phyloP scores from a whole-genome alignment of 2,888 invertebrate species.

The Zhuqinia jingwanae region DNA sequence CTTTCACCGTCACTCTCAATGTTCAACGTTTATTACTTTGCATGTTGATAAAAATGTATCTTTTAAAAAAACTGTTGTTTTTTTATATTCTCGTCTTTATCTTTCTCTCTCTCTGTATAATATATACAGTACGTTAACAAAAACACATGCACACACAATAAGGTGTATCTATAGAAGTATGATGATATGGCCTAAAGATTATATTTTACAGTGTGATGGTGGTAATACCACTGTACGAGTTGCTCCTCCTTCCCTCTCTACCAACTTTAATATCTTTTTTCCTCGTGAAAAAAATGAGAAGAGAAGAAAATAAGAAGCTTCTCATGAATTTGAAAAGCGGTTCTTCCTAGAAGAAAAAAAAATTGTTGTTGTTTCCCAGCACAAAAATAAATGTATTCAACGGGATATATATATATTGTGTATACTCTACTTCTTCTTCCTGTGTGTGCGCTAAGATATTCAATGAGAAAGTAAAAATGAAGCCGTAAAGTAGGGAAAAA shows the following conservation, averaged over 20 bases:
- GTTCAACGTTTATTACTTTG: not conserved
- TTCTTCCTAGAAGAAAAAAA: not conserved
- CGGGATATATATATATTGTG: too few relatives aligned
- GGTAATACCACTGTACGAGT: not conserved
- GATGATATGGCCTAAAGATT: too few relatives aligned
- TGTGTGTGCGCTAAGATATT: too few relatives aligned
- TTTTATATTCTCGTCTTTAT: not conserved
- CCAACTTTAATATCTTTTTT: not conserved
- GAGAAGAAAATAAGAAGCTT: constrained; percentile 38
- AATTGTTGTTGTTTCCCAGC: constrained; percentile 35
- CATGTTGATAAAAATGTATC: constrained; percentile 38
- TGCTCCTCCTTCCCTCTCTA: not conserved
- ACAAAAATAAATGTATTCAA: too few relatives aligned
- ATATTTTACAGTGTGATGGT: too few relatives aligned
- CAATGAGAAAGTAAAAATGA: too few relatives aligned
- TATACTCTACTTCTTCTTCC: too few relatives aligned
- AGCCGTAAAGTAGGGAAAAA: too few relatives aligned
- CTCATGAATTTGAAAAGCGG: constrained; percentile 63
- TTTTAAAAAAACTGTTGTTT: too few relatives aligned
- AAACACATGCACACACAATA: too few relatives aligned
- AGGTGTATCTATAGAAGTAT: too few relatives aligned
- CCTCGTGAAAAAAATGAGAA: not conserved
- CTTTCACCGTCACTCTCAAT: constrained; percentile 18
- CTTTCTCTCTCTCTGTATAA: not conserved
- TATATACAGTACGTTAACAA: constrained; percentile 19